phyloP scores from a whole-genome alignment of 2,113 vertebrate genomes.

The Heterochromis multidens region DNA sequence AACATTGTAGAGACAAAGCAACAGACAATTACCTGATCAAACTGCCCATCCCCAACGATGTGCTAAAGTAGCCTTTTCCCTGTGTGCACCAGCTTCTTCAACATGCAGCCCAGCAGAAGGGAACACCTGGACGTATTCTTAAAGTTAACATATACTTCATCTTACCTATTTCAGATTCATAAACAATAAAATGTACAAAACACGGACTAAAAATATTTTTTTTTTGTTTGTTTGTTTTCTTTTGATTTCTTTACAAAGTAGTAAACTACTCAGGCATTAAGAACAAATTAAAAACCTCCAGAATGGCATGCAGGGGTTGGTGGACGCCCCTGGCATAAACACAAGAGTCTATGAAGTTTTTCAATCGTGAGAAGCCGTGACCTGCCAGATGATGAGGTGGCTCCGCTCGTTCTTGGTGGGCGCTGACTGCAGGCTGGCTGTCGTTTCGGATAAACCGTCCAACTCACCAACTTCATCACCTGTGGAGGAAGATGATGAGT shows the following conservation, averaged over 20 bases:
- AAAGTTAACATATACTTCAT: conserved; percentile 8
- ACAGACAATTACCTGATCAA: neutral
- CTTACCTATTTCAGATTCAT: conserved; percentile 9
- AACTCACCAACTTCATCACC: conserved; percentile 92
- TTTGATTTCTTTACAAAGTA: conserved; percentile 53
- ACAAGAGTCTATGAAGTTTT: conserved; percentile 33
- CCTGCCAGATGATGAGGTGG: conserved; percentile 99
- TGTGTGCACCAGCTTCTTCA: conserved; percentile 21
- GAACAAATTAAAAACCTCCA: conserved; percentile 49
- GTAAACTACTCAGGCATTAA: conserved; percentile 42
- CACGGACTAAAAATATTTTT: conserved; percentile 59
- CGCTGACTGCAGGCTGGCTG: conserved; percentile 77
- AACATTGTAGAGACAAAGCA: neutral
- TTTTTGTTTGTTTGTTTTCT: neutral
- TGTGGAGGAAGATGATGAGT: conserved; percentile 45
- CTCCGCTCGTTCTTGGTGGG: conserved; percentile 91
- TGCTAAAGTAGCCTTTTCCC: neutral
- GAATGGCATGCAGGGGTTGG: conserved; percentile 51
- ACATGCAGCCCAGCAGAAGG: conserved; percentile 17
- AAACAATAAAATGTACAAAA: conserved; percentile 65
- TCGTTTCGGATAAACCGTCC: conserved; percentile 80
- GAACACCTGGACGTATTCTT: conserved; percentile 40
- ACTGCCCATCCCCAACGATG: neutral
- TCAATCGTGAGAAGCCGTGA: conserved; percentile 86
- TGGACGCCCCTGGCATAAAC: conserved; percentile 23